Percentiles rank a stretch among this genome's conserved stretches.
phyloP scores from a whole-genome alignment of 2,797 vertebrate genomes.

The Xenops minutus region DNA sequence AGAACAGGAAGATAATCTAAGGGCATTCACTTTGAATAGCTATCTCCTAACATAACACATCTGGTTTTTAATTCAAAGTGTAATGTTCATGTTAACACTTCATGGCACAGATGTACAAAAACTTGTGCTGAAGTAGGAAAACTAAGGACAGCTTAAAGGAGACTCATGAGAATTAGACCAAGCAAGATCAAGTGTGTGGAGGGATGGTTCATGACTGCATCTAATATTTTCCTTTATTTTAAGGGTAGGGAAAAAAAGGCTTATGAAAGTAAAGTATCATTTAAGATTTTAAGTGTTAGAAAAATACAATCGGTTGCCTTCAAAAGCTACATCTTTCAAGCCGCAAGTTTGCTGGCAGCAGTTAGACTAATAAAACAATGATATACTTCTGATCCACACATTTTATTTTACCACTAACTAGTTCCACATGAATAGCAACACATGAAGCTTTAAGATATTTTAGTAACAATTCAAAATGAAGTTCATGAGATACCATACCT shows the following conservation, averaged over 20 bases:
- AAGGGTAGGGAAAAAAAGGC: accelerated
- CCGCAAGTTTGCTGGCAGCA: not conserved
- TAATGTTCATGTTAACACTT: not conserved
- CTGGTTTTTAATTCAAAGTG: too few species aligned
- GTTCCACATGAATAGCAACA: not conserved
- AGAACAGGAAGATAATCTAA: not conserved
- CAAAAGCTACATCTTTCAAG: not conserved
- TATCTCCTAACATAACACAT: not conserved
- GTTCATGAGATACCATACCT: constrained; percentile 72
- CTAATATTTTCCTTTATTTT: not conserved
- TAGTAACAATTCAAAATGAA: not conserved
- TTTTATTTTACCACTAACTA: not conserved
- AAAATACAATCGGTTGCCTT: not conserved
- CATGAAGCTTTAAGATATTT: not conserved
- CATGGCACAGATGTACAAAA: not conserved
- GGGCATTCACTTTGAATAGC: not conserved
- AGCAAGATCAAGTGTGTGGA: not conserved
- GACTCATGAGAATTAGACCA: not conserved
- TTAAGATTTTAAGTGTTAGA: not conserved
- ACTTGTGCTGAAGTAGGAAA: not conserved
- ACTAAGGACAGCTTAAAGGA: not conserved
- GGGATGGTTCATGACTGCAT: not conserved
- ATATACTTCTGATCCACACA: not conserved
- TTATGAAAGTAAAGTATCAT: not conserved
- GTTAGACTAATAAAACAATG: not conserved